Conservation (phyloP, 2,888 invertebrate species). For the Augiades crinisus region DNA sequence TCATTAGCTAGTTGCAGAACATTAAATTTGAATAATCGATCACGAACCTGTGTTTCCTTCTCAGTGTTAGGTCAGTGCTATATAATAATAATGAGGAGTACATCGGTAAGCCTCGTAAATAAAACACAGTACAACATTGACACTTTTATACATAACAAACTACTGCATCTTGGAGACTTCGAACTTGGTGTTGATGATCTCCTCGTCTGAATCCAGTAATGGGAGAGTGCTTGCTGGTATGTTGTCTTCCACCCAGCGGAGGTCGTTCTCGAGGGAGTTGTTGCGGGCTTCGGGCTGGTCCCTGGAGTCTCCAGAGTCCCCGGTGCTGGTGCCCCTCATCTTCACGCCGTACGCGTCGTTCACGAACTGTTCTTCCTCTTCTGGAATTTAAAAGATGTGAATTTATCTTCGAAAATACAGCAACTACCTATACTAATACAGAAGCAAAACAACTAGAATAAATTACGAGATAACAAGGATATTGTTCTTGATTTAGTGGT, state of each 20-base stretch:
- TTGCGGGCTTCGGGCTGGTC: slow-evolving; percentile 35
- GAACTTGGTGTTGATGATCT: slow-evolving; percentile 91
- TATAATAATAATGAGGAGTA: no score
- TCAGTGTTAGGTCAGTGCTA: neutral
- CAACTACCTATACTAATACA: no score
- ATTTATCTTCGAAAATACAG: no score
- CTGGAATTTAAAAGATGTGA: slow-evolving; percentile 47
- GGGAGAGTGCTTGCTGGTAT: slow-evolving; percentile 90
- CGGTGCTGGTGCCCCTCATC: slow-evolving; percentile 81
- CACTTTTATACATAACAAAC: slow-evolving; percentile 41
- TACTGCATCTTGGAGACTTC: slow-evolving; percentile 95
- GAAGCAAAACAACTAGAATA: no score
- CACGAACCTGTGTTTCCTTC: no score
- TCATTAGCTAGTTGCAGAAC: no score
- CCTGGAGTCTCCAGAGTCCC: slow-evolving; percentile 40
- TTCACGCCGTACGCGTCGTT: slow-evolving; percentile 93
- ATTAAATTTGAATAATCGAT: no score
- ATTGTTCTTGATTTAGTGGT: no score
- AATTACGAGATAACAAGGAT: no score
- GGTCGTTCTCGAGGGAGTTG: slow-evolving; percentile 67
- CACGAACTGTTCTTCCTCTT: slow-evolving; percentile 92
- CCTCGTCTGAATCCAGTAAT: slow-evolving; percentile 88
- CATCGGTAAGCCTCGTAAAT: slow-evolving; percentile 27
- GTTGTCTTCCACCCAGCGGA: slow-evolving; percentile 96
- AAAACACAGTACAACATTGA: slow-evolving; percentile 38